Percentiles rank a stretch among this genome's conserved stretches.
phyloP scores from a whole-genome alignment of 2,797 vertebrate genomes.

The Neostethus bicornis region DNA sequence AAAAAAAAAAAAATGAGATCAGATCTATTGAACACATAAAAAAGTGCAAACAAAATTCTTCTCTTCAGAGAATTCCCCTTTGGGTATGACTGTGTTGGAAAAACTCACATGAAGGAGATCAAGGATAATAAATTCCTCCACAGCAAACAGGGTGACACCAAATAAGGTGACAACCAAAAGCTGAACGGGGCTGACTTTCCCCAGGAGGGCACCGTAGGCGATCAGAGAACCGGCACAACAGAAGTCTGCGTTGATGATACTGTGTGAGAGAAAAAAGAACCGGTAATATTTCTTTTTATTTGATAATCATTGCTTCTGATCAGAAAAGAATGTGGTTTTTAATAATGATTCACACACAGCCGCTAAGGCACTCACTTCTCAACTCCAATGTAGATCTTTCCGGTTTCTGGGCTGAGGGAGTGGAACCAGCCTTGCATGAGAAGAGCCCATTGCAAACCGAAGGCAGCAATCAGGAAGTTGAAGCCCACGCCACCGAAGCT shows the following conservation, averaged over 20 bases:
- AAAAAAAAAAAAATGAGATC: too few species aligned
- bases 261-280: slow-evolving; percentile 49
- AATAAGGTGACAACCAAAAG: slow-evolving; percentile 91
- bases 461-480: slow-evolving; percentile 93
- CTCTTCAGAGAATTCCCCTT: fast-evolving
- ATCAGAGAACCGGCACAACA: slow-evolving; percentile 90
- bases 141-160: slow-evolving; percentile 89
- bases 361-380: slow-evolving; percentile 80
- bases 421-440: slow-evolving; percentile 98
- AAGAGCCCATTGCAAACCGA: slow-evolving; percentile 96
- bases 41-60: not conserved
- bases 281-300: not conserved
- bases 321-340: slow-evolving; percentile 1
- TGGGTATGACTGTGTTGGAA: not conserved
- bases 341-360: not conserved
- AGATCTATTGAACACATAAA: not conserved
- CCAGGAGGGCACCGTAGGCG: slow-evolving; percentile 91
- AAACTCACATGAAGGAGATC: slow-evolving; percentile 86
- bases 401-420: slow-evolving; percentile 62
- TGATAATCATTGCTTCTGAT: not conserved
- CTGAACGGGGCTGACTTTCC: slow-evolving; percentile 94
- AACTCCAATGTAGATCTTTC: slow-evolving; percentile 86
- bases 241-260: slow-evolving; percentile 97
- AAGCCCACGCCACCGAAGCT: slow-evolving; percentile 91
- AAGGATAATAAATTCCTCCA: slow-evolving; percentile 93